phyloP scores from a whole-genome alignment of 2,888 invertebrate genomes.

The Gisinianus flammeolus region DNA sequence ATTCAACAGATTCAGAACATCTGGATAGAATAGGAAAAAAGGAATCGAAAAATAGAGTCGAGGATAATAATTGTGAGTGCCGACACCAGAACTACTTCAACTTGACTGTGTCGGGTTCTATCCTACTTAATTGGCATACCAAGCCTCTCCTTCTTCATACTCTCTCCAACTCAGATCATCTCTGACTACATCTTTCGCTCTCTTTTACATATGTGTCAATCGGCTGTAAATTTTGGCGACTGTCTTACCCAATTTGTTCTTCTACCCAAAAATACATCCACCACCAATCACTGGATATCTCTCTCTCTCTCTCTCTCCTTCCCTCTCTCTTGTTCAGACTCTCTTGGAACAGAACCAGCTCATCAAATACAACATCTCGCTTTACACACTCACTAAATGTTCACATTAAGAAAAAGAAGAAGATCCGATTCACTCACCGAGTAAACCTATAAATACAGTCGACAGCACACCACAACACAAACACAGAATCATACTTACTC shows the following conservation, averaged over 20 bases:
- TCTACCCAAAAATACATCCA: slow-evolving; percentile 59
- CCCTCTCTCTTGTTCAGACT: background rate
- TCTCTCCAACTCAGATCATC: slow-evolving; percentile 38
- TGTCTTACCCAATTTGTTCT: slow-evolving; percentile 60
- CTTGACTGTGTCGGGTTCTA: slow-evolving; percentile 55
- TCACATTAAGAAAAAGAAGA: slow-evolving; percentile 47
- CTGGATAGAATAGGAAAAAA: slow-evolving; percentile 51
- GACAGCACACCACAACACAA: slow-evolving; percentile 22
- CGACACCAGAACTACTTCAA: slow-evolving; percentile 55
- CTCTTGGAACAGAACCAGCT: slow-evolving; percentile 59
- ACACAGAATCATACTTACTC: slow-evolving; percentile 28
- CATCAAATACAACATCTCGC: slow-evolving; percentile 55
- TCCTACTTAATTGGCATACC: slow-evolving; percentile 59
- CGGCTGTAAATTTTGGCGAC: slow-evolving; percentile 60
- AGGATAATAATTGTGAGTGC: slow-evolving; percentile 57
- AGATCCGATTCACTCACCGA: slow-evolving; percentile 46
- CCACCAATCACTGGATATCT: slow-evolving; percentile 58
- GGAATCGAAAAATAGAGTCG: slow-evolving; percentile 56
- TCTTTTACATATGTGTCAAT: slow-evolving; percentile 59
- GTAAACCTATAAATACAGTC: slow-evolving; percentile 30
- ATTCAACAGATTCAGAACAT: slow-evolving; percentile 55
- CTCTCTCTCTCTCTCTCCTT: background rate
- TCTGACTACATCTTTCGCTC: slow-evolving; percentile 41
- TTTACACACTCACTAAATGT: slow-evolving; percentile 53
- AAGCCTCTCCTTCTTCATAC: slow-evolving; percentile 49